Evolutionary conservation across 2,113 vertebrate species (phyloP).

Genomic region (Catharus minimus): DNA sequence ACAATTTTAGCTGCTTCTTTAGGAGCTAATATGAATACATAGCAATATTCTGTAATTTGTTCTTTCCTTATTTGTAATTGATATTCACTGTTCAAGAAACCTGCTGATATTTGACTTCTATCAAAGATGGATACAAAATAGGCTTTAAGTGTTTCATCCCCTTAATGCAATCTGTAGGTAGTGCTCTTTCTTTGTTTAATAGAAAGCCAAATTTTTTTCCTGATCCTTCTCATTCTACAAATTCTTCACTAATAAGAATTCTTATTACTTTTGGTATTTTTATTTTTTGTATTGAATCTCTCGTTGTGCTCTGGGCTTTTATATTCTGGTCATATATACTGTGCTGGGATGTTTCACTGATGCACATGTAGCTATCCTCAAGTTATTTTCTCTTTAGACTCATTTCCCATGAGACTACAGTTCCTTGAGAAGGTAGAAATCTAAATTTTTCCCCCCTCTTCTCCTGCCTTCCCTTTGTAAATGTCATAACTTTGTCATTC

Average conservation of each 20-base stretch:
- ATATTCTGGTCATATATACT: background rate
- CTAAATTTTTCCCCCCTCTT: background rate
- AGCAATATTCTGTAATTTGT: background rate
- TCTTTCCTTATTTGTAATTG: background rate
- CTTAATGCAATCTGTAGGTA: background rate
- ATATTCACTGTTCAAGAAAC: background rate
- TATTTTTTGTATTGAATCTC: background rate
- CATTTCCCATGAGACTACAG: background rate
- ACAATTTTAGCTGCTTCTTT: background rate
- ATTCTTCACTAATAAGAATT: background rate
- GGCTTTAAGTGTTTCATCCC: background rate
- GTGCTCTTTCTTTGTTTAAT: background rate
- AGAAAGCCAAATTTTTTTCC: background rate
- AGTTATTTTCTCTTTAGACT: background rate
- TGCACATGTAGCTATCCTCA: background rate
- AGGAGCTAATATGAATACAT: background rate
- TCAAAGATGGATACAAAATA: background rate
- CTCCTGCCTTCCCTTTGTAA: background rate
- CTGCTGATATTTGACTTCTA: background rate
- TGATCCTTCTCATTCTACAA: background rate
- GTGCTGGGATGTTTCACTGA: background rate
- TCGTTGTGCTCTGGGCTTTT: background rate
- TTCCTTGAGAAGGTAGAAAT: background rate
- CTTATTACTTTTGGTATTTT: background rate
- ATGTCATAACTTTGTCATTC: background rate